These are phyloP conservation scores for Novumbra hubbsi DNA, from an alignment of 2,797 vertebrate genomes.

Conservation along the genomic window DNA sequence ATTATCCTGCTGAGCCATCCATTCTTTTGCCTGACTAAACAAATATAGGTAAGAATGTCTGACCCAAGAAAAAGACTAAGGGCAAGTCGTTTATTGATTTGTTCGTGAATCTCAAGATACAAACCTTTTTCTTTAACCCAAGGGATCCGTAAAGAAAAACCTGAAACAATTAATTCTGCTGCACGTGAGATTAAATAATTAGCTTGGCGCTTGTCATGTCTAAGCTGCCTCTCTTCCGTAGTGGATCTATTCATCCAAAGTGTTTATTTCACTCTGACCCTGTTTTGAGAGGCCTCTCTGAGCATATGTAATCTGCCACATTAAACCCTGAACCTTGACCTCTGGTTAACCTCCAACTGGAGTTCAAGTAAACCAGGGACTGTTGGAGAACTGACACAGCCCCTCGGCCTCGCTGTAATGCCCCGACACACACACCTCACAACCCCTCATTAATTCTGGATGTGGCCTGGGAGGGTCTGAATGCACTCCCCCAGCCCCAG, in stretches of 20 bases:
- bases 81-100: slow-evolving; percentile 3
- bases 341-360: slow-evolving; percentile 30
- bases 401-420: not conserved
- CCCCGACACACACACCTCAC: slow-evolving; percentile 4
- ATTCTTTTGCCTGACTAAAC: not conserved
- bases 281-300: slow-evolving; percentile 9
- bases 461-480: not conserved
- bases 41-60: not conserved
- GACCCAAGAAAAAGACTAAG: not conserved
- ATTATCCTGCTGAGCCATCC: not conserved
- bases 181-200: not conserved
- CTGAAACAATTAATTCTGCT: not conserved
- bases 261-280: slow-evolving; percentile 9
- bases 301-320: slow-evolving; percentile 35
- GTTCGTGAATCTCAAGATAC: not conserved
- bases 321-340: slow-evolving; percentile 33
- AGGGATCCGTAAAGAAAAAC: not conserved
- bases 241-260: not conserved
- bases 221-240: not conserved
- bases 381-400: slow-evolving; percentile 33
- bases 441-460: slow-evolving; percentile 4
- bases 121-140: not conserved
- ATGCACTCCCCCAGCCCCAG: not conserved
- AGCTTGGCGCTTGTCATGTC: not conserved
- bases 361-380: slow-evolving; percentile 44